Conservation (phyloP, 2,888 invertebrate genomes). For the Alviniconcha strummeri region DNA sequence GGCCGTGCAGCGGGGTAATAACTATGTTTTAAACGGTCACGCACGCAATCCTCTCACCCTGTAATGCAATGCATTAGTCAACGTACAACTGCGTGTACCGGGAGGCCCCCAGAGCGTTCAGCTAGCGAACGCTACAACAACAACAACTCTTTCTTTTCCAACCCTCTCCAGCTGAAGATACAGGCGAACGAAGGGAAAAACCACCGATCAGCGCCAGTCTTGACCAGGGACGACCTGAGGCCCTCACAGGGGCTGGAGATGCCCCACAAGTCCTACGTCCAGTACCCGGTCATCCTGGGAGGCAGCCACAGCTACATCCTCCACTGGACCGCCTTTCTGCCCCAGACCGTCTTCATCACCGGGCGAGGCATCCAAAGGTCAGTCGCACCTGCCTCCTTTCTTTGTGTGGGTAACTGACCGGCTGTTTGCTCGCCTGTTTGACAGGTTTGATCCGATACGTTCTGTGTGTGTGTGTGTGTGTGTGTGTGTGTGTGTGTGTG, state of each 20-base stretch:
- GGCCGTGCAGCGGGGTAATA: too few species aligned
- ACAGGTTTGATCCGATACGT: neutral
- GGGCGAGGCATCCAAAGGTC: conserved; percentile 4
- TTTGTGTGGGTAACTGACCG: too few species aligned
- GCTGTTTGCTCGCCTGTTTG: neutral
- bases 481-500: neutral
- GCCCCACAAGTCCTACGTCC: conserved; percentile 1
- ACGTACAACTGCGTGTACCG: too few species aligned
- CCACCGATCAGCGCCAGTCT: conserved; percentile 30
- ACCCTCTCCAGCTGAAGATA: conserved; percentile 9
- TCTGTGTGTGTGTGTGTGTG: neutral
- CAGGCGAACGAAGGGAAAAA: neutral
- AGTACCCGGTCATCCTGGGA: conserved; percentile 41
- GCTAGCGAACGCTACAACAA: neutral
- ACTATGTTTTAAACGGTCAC: too few species aligned
- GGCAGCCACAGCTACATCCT: conserved; percentile 48
- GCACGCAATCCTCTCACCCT: too few species aligned
- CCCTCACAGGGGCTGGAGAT: conserved; percentile 7
- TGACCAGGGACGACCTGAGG: conserved; percentile 32
- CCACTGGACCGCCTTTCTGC: conserved; percentile 40
- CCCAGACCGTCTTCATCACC: neutral
- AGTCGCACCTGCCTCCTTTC: neutral
- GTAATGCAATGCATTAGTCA: too few species aligned
- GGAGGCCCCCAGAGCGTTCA: too few species aligned
- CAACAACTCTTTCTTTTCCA: neutral